Base-by-base conservation (phyloP, 2,797 vertebrate species). In the Rhinogobio ventralis region DNA sequence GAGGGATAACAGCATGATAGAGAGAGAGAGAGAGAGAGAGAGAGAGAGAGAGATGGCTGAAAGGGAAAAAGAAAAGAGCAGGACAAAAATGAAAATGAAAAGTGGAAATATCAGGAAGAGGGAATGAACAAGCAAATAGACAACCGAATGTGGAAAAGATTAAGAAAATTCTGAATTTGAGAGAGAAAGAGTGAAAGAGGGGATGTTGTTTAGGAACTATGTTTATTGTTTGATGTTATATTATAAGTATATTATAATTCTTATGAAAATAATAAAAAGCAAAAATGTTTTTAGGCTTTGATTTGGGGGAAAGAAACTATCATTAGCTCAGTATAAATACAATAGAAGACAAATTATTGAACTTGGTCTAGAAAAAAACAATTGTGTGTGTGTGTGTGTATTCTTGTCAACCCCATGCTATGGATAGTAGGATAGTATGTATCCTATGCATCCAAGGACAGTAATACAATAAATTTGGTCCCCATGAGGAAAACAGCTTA, bases 1-100 rank as follows among this genome's bases (percentile, higher is more conserved):
- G 81, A 86, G 68, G 80, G 82, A 85, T 77, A 89, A 76, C 82
- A 83, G 83, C 72, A 64, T 33, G 66, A 79, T 86, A 76, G 36
- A 77, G 83, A 76, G 71, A 81, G 84, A 71, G 69, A 36, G 46
- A 49, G 28, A 33, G 45, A 53, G 68, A 68, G 28, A n/a, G 45
- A 64, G 74, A 36, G 46, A 49, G 28, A 36, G 45, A 53, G 68
- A 62, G 28, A n/a, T 14, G 17, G 28, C 49, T 51, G 6, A 64
- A 5, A 19, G 14, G 25, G 57, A 28, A 49, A 14, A 53, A 67
- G 11, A 19, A 68, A 19, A 46, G 20, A 73, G 17, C 11, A 83
- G 69, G 42, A 39, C 7, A 76, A 28, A 33, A 23, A 79, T 67
- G 71, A 33, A 83, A 49, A 69, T 74, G 10, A 53, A 73, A 68